phyloP scores from a whole-genome alignment of 1,140 invertebrate genomes.

The Drosophila ambigua region DNA sequence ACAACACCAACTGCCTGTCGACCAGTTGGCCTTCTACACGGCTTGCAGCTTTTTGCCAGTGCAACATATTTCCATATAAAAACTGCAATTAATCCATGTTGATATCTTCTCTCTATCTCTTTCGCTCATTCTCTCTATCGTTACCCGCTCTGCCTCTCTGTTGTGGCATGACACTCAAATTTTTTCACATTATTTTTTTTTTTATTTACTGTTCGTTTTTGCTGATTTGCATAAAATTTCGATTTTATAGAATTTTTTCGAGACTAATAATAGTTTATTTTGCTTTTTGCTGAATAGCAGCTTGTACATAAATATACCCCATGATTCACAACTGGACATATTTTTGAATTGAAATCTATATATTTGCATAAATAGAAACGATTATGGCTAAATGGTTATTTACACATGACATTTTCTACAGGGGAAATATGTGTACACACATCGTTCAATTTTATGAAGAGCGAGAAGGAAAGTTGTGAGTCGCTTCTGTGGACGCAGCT shows the following conservation, averaged over 20 bases:
- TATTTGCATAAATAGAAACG: too few relatives aligned
- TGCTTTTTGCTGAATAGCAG: background rate
- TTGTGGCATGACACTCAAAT: constrained; percentile 8
- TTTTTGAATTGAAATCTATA: too few relatives aligned
- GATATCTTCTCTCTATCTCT: constrained; percentile 16
- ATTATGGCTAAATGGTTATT: too few relatives aligned
- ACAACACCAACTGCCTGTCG: background rate
- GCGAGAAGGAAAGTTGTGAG: too few relatives aligned
- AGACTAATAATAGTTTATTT: constrained; percentile 1
- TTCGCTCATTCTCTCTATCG: background rate
- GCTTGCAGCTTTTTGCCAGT: constrained; percentile 31
- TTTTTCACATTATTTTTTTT: constrained; percentile 9
- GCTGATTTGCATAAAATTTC: constrained; percentile 31
- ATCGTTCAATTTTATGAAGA: background rate
- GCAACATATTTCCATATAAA: constrained; percentile 44
- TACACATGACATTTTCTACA: too few relatives aligned
- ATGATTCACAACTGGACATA: too few relatives aligned
- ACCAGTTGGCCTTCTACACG: constrained; percentile 29
- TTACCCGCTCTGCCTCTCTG: background rate
- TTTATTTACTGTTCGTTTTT: constrained; percentile 15
- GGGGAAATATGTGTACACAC: too few relatives aligned
- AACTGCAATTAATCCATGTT: constrained; percentile 45
- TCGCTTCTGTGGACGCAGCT: too few relatives aligned
- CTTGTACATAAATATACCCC: background rate
- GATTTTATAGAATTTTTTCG: constrained; percentile 22